Evolutionary conservation across 2,888 invertebrate genomes (phyloP).

Genomic region (Nyleta sp.): DNA sequence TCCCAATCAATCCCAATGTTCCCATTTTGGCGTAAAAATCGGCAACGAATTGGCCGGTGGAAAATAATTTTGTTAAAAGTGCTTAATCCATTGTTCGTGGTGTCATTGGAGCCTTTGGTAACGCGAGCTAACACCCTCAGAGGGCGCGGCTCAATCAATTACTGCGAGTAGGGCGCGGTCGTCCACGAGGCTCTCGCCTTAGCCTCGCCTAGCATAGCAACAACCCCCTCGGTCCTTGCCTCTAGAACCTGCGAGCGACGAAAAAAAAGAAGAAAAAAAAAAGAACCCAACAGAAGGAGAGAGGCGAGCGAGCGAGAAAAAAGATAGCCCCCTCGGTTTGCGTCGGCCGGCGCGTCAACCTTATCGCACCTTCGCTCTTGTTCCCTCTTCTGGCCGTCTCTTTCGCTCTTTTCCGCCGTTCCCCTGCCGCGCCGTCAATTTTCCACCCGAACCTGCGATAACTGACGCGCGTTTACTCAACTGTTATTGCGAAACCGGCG

Average conservation of each 20-base stretch:
- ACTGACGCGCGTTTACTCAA: conserved; percentile 60
- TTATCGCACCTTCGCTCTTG: conserved; percentile 50
- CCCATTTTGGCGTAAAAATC: conserved; percentile 19
- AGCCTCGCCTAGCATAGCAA: conserved; percentile 67
- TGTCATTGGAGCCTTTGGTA: conserved; percentile 63
- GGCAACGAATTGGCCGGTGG: conserved; percentile 1
- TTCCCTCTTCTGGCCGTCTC: background rate
- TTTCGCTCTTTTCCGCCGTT: conserved; percentile 5
- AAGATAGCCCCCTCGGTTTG: conserved; percentile 38
- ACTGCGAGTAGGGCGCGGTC: conserved; percentile 76
- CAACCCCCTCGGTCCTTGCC: conserved; percentile 65
- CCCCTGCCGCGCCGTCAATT: conserved; percentile 37
- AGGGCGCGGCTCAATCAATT: conserved; percentile 80
- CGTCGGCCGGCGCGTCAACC: conserved; percentile 52
- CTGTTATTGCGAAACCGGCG: conserved; percentile 53
- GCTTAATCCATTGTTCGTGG: conserved; percentile 57
- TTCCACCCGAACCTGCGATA: conserved; percentile 58
- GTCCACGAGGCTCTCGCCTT: conserved; percentile 62
- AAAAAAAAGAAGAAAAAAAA: conserved; percentile 38
- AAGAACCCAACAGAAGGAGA: conserved; percentile 35
- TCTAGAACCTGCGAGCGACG: conserved; percentile 51
- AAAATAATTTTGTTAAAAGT: conserved; percentile 59
- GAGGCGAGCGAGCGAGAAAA: conserved; percentile 39
- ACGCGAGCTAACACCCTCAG: conserved; percentile 72
- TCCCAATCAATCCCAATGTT: no score